phyloP scores from a whole-genome alignment of 2,113 vertebrate genomes.

The Aspidoscelis tigris region DNA sequence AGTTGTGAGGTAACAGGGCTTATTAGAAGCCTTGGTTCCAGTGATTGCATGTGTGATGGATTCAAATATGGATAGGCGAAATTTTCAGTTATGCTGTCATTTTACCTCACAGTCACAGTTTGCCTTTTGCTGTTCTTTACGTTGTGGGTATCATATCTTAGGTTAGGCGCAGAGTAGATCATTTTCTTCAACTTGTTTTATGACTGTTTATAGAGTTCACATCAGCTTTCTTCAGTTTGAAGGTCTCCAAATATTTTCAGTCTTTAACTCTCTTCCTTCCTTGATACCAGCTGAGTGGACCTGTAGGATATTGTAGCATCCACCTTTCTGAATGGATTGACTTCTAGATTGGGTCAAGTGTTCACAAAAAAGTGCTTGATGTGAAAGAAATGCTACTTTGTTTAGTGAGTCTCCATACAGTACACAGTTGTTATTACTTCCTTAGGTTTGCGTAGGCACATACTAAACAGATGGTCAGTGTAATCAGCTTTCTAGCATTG shows the following conservation, averaged over 20 bases:
- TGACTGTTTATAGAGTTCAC: constrained; percentile 24
- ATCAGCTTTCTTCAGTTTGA: constrained; percentile 14
- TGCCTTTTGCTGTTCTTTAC: neutral
- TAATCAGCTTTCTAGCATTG: constrained; percentile 1
- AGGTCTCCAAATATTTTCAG: neutral
- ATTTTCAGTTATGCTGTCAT: too few species aligned
- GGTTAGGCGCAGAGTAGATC: neutral
- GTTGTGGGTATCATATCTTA: neutral
- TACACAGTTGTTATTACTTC: neutral
- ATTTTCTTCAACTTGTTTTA: neutral
- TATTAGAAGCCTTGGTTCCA: too few species aligned
- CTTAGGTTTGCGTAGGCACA: neutral
- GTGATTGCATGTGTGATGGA: too few species aligned
- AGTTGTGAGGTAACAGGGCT: too few species aligned
- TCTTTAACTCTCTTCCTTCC: too few species aligned
- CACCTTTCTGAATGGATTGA: neutral
- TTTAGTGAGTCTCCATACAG: neutral
- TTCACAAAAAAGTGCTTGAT: neutral
- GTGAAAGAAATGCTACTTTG: neutral
- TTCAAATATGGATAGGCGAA: too few species aligned
- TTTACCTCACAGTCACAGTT: too few species aligned
- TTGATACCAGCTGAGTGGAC: too few species aligned
- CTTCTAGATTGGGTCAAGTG: neutral
- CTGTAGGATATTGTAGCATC: too few species aligned
- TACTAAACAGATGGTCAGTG: neutral